Base-by-base conservation (phyloP, 2,888 invertebrate genomes). In the Caenorhabditis sinica region DNA sequence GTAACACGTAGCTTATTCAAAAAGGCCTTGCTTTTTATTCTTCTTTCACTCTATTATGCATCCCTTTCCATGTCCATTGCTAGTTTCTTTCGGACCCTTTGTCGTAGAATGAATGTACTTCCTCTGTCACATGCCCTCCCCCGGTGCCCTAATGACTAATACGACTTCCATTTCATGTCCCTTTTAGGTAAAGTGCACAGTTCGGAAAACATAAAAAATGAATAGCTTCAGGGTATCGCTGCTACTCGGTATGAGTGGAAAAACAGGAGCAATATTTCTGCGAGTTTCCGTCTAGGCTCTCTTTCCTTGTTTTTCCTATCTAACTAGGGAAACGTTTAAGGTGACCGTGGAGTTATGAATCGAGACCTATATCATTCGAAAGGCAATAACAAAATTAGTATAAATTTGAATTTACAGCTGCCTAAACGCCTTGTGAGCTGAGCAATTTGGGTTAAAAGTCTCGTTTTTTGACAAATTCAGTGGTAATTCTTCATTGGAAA, bases 251-350 rank as follows among this genome's bases (percentile, higher is more conserved):
- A 2, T 40, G 2, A 17, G 4, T 28, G 25, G 45, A 30, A 49
- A 45, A 40, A 36, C 49, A 33, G 75, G 49, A 58, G 8, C 23
- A 49, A 30, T 36, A 36, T 45, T 43, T 43, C 17, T 56, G 25
- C 53, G 23, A 53, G 43, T 43, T 25, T 61, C 33, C 40, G 58
- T 43, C 23, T 43, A 43, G 43, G 40, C 25, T 51, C 40, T 56
- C 45, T 56, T 60, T 51, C 23, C 68, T 76, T 69, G 68, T 76
- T 68, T 76, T 60, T 75, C 23, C n/a, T n/a, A n/a, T 56, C 25
- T 28, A n/a, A 60, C 20, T 43, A n/a, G 11, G 33, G 40, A n/a
- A n/a, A n/a, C n/a, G n/a, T n/a, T n/a, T n/a, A n/a, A n/a, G n/a
- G n/a, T n/a, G n/a, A n/a, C n/a, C n/a, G n/a, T n/a, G n/a, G n/a